Percentiles rank a stretch among this genome's conserved stretches.
These are phyloP conservation scores for Glyphotaelius pellucidus DNA, from an alignment of 2,888 invertebrate species.

Conservation along the genomic window DNA sequence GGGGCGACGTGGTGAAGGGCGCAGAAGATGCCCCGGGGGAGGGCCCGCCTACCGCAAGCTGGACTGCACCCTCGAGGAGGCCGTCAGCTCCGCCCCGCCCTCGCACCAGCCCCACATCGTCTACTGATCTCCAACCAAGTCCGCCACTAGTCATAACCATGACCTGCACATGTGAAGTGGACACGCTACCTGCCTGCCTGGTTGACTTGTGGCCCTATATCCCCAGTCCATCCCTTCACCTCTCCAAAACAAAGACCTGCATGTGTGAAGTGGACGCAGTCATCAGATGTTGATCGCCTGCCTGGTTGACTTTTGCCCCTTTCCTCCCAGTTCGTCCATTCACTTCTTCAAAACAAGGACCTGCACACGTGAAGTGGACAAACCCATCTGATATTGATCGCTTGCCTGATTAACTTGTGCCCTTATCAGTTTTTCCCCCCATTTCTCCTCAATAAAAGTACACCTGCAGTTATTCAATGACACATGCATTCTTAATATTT, in stretches of 20 bases:
- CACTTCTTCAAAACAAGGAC: too few relatives aligned
- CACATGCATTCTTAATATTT: not conserved
- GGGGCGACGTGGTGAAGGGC: slow-evolving; percentile 71
- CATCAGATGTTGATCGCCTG: not conserved
- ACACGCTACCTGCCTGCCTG: not conserved
- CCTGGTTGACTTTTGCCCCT: not conserved
- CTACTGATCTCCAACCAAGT: slow-evolving; percentile 66
- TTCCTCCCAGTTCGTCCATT: too few relatives aligned
- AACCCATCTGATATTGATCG: not conserved
- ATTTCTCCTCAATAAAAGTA: not conserved
- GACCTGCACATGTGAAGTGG: not conserved
- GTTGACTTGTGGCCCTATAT: not conserved
- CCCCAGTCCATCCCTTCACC: too few relatives aligned
- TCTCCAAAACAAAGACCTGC: too few relatives aligned
- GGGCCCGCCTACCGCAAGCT: slow-evolving; percentile 82
- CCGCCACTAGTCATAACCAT: not conserved
- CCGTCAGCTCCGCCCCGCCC: slow-evolving; percentile 76
- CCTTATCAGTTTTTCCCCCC: not conserved
- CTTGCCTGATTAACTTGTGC: not conserved
- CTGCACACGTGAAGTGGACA: too few relatives aligned
- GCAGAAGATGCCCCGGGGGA: slow-evolving; percentile 77
- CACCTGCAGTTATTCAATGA: not conserved
- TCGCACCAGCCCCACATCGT: slow-evolving; percentile 67
- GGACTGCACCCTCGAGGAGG: slow-evolving; percentile 83
- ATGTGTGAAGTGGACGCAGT: too few relatives aligned